Evolutionary conservation across 1,140 invertebrate species (phyloP), one percentile per base, ranked within the genome.

Genomic region (Eriosoma lanigerum): DNA sequence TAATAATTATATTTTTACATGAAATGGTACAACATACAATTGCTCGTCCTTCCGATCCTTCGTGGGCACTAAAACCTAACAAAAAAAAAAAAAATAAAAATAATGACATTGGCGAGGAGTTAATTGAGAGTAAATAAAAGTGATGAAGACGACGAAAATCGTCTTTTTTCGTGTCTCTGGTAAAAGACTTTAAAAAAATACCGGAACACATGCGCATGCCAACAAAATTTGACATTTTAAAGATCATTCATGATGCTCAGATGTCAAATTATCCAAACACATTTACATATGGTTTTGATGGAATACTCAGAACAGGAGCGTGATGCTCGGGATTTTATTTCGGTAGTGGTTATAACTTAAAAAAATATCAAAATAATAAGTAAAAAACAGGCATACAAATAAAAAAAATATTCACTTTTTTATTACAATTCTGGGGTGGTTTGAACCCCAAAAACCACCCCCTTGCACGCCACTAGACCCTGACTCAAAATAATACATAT

Each of bases 81-180:
- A n/a, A 64, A 64, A 64, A 64, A 64, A n/a, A 64, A 64, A 64
- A 64, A 64, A 64, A 64, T 64, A 32, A 64, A 64, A 64, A 64
- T 64, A 15, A 64, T 38, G 29, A 64, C 29, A 38, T 64, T 64
- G 29, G 60, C 38, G 38, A 17, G 6, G 29, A 64, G 60, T 38
- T 64, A 38, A 64, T 38, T 38, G 60, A 17, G 3, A 58, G 24
- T 26, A 58, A 26, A 6, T 0, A 58, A 58, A 13, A 58, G 12
- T 60, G 12, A 29, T 60, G 56, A 29, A 60, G 24, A 60, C 24
- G 13, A 60, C 13, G 13, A 60, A 29, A 24, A 60, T 60, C 24
- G 56, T 15, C 56, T 60, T 60, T 60, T 60, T 60, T 29, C 26
- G 4, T 60, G 24, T 60, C 56, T 29, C 12, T 60, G 56, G 24